Conservation (phyloP, 2,888 invertebrate species). For the Allacma fusca region DNA sequence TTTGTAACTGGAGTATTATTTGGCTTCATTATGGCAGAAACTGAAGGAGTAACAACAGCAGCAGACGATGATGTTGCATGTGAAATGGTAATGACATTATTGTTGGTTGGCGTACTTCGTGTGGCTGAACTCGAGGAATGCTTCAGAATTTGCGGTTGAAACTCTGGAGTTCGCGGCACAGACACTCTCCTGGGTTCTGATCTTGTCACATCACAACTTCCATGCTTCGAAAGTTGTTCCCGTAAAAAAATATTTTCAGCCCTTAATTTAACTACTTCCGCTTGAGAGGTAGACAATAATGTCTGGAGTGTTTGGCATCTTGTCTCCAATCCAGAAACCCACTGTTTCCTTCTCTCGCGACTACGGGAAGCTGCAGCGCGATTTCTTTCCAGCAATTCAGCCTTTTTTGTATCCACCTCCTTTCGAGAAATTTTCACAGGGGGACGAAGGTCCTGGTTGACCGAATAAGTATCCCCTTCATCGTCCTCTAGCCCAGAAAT, state of each 20-base stretch:
- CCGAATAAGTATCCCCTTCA: neutral
- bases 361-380: constrained; percentile 68
- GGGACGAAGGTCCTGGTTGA: neutral
- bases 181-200: constrained; percentile 18
- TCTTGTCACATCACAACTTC: constrained; percentile 47
- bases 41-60: neutral
- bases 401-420: constrained; percentile 36
- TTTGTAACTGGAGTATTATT: too few relatives aligned
- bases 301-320: constrained; percentile 49
- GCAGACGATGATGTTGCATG: neutral
- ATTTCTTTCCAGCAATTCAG: constrained; percentile 56
- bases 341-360: constrained; percentile 66
- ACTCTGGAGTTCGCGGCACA: constrained; percentile 22
- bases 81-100: constrained; percentile 1
- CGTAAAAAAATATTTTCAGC: constrained; percentile 52
- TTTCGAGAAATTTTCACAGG: neutral
- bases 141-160: constrained; percentile 39
- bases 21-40: too few relatives aligned
- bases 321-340: constrained; percentile 56
- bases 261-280: constrained; percentile 48
- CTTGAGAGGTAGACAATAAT: constrained; percentile 48
- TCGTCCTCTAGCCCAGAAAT: constrained; percentile 1
- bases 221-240: constrained; percentile 49
- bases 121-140: neutral
- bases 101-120: neutral